phyloP scores from a whole-genome alignment of 2,797 vertebrate species.

The Chromis chromis region DNA sequence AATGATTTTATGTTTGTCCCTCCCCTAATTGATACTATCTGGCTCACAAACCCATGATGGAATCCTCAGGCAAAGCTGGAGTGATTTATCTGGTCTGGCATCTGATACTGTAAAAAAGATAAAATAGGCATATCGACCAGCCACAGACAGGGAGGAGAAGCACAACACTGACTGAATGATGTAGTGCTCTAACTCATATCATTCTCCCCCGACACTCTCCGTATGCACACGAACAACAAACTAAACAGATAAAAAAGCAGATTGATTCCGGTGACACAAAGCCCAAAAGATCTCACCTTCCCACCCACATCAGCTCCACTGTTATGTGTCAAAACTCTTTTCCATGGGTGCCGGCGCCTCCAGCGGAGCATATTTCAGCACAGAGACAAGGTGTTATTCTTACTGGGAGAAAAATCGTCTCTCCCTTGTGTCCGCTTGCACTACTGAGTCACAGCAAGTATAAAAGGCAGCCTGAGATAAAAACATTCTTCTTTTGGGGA shows the following conservation, averaged over 20 bases:
- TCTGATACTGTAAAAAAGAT: not conserved
- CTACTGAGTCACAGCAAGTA: conserved; percentile 23
- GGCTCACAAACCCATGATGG: not conserved
- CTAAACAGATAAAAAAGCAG: conserved; percentile 21
- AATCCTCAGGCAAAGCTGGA: too few relatives aligned
- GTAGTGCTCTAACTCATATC: not conserved
- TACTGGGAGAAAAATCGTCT: conserved; percentile 35
- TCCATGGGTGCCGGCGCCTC: conserved; percentile 34
- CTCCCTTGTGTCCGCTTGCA: conserved; percentile 33
- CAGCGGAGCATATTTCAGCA: conserved; percentile 52
- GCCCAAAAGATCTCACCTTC: conserved; percentile 34
- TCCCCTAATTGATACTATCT: too few relatives aligned
- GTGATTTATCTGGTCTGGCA: not conserved
- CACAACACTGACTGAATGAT: conserved; percentile 5
- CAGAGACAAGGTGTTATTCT: conserved; percentile 64
- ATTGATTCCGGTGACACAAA: conserved; percentile 47
- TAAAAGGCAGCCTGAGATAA: conserved; percentile 31
- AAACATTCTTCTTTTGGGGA: not conserved
- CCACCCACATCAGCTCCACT: conserved; percentile 45
- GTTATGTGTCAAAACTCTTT: conserved; percentile 56
- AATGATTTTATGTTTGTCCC: too few relatives aligned
- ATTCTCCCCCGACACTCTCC: conserved; percentile 9
- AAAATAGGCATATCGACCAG: not conserved
- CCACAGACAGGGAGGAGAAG: not conserved
- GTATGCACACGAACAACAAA: conserved; percentile 21